phyloP scores from a whole-genome alignment of 2,888 invertebrate species.

The Eueremaeus valkanovi region DNA sequence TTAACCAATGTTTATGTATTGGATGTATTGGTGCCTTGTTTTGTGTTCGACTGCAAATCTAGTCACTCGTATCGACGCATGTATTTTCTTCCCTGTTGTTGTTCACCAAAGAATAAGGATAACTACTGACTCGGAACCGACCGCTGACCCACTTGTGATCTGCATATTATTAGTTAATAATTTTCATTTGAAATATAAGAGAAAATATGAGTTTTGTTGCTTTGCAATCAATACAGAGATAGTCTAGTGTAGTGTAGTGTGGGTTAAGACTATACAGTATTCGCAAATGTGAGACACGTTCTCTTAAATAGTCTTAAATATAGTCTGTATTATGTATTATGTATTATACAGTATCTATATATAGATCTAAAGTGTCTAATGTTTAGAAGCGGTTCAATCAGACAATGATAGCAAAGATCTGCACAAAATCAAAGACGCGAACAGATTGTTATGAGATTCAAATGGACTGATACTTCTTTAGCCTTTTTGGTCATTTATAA shows the following conservation, averaged over 20 bases:
- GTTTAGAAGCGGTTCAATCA: background rate
- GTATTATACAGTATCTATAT: background rate
- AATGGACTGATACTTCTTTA: background rate
- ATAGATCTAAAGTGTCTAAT: conserved; percentile 17
- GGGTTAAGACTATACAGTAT: too few relatives aligned
- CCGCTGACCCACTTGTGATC: conserved; percentile 35
- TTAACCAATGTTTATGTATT: background rate
- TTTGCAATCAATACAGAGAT: too few relatives aligned
- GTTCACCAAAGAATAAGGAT: conserved; percentile 21
- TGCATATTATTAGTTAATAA: conserved; percentile 30
- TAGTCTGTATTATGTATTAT: too few relatives aligned
- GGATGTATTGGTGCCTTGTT: conserved; percentile 17
- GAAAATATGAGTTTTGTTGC: background rate
- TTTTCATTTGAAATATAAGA: conserved; percentile 3
- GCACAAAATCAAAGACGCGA: background rate
- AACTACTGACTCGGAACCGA: conserved; percentile 34
- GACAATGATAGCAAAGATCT: background rate
- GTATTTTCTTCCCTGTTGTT: conserved; percentile 5
- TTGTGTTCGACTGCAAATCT: conserved; percentile 33
- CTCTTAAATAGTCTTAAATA: too few relatives aligned
- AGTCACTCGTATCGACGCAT: conserved; percentile 30
- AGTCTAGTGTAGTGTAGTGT: background rate
- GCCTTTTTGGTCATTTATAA: background rate
- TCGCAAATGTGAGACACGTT: too few relatives aligned
- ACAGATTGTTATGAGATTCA: conserved; percentile 15